phyloP scores from a whole-genome alignment of 2,888 invertebrate species.

The Conistra vaccinii region DNA sequence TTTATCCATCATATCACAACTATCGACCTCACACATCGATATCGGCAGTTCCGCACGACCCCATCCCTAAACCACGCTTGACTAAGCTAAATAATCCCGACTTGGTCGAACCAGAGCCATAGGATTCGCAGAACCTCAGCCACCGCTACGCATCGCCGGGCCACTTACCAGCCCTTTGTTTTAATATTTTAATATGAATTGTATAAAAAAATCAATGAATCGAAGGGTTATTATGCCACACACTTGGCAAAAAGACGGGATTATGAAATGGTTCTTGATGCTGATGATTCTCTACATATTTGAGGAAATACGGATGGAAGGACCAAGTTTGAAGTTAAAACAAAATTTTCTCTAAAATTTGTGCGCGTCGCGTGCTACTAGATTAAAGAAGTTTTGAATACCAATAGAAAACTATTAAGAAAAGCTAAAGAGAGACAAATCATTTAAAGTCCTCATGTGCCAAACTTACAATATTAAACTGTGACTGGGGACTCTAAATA shows the following conservation, averaged over 20 bases:
- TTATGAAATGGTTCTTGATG: not conserved
- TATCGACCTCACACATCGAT: constrained; percentile 49
- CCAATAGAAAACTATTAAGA: not conserved
- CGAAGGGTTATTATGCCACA: constrained; percentile 50
- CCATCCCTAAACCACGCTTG: constrained; percentile 75
- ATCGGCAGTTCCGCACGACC: not conserved
- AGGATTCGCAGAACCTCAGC: constrained; percentile 82
- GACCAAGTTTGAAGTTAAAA: too few relatives aligned
- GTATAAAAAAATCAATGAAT: constrained; percentile 62
- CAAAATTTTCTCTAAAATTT: not conserved
- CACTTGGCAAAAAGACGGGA: constrained; percentile 10
- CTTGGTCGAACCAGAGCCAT: constrained; percentile 76
- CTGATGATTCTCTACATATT: not conserved
- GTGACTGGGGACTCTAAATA: not conserved
- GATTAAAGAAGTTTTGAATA: not conserved
- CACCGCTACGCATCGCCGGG: constrained; percentile 75
- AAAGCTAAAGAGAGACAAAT: not conserved
- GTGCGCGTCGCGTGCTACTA: not conserved
- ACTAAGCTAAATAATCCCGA: constrained; percentile 83
- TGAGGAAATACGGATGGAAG: not conserved
- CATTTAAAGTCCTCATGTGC: not conserved
- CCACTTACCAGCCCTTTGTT: constrained; percentile 77
- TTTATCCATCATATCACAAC: not conserved
- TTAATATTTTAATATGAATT: constrained; percentile 69
- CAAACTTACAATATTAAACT: too few relatives aligned